Percentiles rank a stretch among this genome's conserved stretches.
Conservation (phyloP, 92 coral and sea anemone genomes). For the Zoanthus gigantus region DNA sequence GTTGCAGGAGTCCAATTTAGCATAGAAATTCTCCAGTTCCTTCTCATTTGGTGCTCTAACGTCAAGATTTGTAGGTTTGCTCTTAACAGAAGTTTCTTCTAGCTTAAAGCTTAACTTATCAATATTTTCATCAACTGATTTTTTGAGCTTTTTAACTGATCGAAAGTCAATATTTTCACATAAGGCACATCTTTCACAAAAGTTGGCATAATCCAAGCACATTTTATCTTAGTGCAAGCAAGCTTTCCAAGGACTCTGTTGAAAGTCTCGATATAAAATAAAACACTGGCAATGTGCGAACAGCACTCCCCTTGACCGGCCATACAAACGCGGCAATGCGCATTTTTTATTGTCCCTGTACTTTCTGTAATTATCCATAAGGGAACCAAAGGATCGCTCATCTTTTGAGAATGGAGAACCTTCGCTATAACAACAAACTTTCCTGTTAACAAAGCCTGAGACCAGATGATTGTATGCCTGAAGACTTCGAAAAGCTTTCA, state of each 20-base stretch:
- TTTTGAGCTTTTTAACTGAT: neutral
- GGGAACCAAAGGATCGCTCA: constrained; percentile 27
- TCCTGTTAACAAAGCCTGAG: neutral
- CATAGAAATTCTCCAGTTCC: neutral
- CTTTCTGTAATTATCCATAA: constrained; percentile 49
- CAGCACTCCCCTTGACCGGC: constrained; percentile 40
- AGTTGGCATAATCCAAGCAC: constrained; percentile 42
- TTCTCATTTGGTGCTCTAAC: neutral
- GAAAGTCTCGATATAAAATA: constrained; percentile 65
- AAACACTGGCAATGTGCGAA: constrained; percentile 52
- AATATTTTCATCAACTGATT: neutral
- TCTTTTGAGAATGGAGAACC: neutral
- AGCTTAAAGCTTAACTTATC: neutral
- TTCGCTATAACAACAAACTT: neutral
- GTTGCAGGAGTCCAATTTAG: neutral
- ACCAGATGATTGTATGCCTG: neutral
- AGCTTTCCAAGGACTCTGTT: constrained; percentile 31
- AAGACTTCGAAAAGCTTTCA: neutral
- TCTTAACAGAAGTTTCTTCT: neutral
- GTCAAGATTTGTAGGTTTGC: neutral
- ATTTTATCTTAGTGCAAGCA: constrained; percentile 23
- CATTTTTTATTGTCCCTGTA: constrained; percentile 30
- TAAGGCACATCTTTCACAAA: constrained; percentile 49
- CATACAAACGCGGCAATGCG: constrained; percentile 33
- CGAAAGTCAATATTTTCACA: neutral